Evolutionary conservation across 2,113 vertebrate genomes (phyloP).

Genomic region (Macaca fascicularis): DNA sequence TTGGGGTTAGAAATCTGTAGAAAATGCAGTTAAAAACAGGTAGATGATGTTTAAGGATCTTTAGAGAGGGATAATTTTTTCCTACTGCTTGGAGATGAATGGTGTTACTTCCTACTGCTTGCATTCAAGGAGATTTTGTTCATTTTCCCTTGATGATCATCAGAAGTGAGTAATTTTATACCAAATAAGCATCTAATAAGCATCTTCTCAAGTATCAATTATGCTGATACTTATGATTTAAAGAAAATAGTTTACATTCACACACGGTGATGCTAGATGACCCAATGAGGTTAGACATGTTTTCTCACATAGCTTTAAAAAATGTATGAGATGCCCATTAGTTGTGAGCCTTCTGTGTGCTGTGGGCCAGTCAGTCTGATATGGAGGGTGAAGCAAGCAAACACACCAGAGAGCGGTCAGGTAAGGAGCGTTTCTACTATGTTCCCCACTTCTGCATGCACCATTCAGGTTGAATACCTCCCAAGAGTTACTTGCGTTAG

Average conservation of each 20-base stretch:
- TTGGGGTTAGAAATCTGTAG: slow-evolving; percentile 28
- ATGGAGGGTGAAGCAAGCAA: background rate
- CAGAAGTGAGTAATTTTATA: background rate
- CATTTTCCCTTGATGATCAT: slow-evolving; percentile 41
- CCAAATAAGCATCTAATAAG: slow-evolving; percentile 2
- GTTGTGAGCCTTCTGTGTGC: background rate
- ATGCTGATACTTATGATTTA: background rate
- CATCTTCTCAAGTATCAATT: background rate
- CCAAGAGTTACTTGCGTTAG: background rate
- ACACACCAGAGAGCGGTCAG: background rate
- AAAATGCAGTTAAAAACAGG: slow-evolving; percentile 39
- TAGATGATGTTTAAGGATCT: slow-evolving; percentile 19
- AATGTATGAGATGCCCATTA: background rate
- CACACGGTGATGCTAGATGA: background rate
- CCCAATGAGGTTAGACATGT: background rate
- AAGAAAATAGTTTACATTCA: slow-evolving; percentile 33
- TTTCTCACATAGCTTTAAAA: slow-evolving; percentile 30
- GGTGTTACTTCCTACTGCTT: background rate
- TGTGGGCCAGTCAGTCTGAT: background rate
- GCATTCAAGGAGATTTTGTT: background rate
- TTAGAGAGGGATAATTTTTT: background rate
- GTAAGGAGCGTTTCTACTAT: background rate
- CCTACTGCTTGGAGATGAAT: background rate
- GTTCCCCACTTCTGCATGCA: background rate
- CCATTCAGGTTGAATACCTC: background rate